Base-by-base conservation (phyloP, 2,888 invertebrate genomes). In the Cerastis leucographa region DNA sequence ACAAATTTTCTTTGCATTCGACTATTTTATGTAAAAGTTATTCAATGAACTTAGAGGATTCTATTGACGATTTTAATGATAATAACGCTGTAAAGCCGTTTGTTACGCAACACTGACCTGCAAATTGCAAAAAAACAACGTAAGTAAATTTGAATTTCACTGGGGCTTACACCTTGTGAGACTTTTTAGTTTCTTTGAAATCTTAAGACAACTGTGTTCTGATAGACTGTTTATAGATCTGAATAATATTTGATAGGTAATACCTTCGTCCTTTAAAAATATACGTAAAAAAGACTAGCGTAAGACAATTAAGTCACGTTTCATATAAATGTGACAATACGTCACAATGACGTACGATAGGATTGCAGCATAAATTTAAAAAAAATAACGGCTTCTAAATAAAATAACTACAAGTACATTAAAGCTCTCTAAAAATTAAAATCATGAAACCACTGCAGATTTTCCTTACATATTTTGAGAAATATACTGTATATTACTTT, bases 221-320 rank as follows among this genome's bases (percentile, higher is more conserved):
- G 54, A 72, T 69, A 84, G 86, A 86, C 86, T 86, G 80, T 40
- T 59, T 42, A 42, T 17, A 70, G 88, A 86, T 86, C 87, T 84
- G 88, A 88, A 74, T 80, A 35, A 19, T 61, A 61, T 61, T 77
- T 54, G 64, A 25, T 76, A 73, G 56, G 61, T 67, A 49, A 54
- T 64, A 62, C 59, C 66, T 74, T 68, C 22, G 25, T 68, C 67
- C 35, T 62, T 29, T 59, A 25, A 62, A 66, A 65, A 78, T 1
- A 70, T 72, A 85, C 42, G 54, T 73, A 19, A 76, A 61, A 67
- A 46, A 62, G 42, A 74, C 51, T 68, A 71, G 12, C 12, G 19
- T 6, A 17, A 22, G n/a, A 54, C 44, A 44, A 17, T 49, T 29
- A 76, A n/a, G 35, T 81, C 35, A 25, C 17, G 17, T 62, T 7